Evolutionary conservation across 2,888 invertebrate species (phyloP), one percentile per base, ranked within the genome.

Genomic region (Xestobium rufovillosum): DNA sequence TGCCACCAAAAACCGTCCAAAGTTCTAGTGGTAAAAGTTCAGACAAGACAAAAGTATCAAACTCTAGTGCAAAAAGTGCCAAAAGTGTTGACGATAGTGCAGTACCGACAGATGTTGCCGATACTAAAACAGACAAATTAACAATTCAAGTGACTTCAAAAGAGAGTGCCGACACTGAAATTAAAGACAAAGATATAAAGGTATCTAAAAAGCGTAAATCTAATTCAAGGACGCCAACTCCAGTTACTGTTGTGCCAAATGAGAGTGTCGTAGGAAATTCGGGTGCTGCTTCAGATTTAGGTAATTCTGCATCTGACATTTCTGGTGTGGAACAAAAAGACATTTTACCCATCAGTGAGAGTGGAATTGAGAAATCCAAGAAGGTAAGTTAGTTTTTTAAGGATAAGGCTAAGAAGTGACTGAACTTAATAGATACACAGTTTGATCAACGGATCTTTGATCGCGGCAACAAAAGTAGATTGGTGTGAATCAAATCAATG

Each of bases 141-240:
- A 30, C 11, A 37, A 31, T 36, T 15, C 34, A 29, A 41, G 38
- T 36, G 41, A 43, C 19, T 33, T 34, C n/a, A 41, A 41, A 19
- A 36, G 38, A 39, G 31, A 19, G 26, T 38, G n/a, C 23, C 23
- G 23, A 6, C 6, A 19, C 6, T 6, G 23, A 19, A 9, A 10
- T 10, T 27, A 27, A 36, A 29, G 29, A 14, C 26, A 60, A 56
- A 45, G 59, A 60, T 30, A 46, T 38, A 17, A 65, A 65, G 41
- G 53, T 55, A 39, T 49, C 54, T 9, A 66, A 66, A 47, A 67
- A 66, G 41, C 60, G 66, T 3, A 66, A 65, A 50, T 56, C 55
- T 3, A 61, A 61, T 43, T 65, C 59, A 15, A 56, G 67, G 52
- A 65, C 67, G 39, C 66, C 67, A 14, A 67, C 67, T 17, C 67